Base-by-base conservation (phyloP, 2,797 vertebrate species). In the Steatocranus sp. region DNA sequence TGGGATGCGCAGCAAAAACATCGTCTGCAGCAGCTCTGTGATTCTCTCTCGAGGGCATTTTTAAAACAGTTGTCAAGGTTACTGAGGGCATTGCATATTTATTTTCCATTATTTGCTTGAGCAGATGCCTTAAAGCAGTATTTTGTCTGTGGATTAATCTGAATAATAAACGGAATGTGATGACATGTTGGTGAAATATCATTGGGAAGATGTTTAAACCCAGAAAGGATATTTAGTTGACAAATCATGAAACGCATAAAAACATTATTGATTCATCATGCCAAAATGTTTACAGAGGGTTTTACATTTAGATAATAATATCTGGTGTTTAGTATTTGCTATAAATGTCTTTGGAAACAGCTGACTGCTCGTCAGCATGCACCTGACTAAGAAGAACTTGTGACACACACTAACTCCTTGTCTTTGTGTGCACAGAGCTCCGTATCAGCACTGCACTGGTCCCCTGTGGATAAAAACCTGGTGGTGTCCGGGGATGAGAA, bases 401-500 rank as follows among this genome's bases (percentile, higher is more conserved):
- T 70, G 38, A 43, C 23, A 6, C 36, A 0, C 66, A 30, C 10
- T 48, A 25, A 48, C 1, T 46, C 6, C 51, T 53, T 53, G 51
- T n/a, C 73, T 51, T 27, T 36, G 2, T 83, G 30, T 32, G 3
- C 56, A 5, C 94, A 99, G 98, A 97, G 82, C 12, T 79, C 96
- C 0, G 96, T 99, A 68, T 93, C 97, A 0, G 96, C 97, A 0
- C 83, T 99, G 77, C 98, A 99, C 82, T 99, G 98, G 98, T 99
- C 99, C 25, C 97, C 97, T 0, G 94, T 95, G 75, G 97, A 98
- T 86, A 98, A 97, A 82, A 97, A 97, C 84, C 89, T 99, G 87
- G 92, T 99, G 75, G 97, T 99, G 50, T 97, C 98, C 0, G 98
- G 97, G 10, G 99, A 99, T 83, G 98, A 99, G 92, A 99, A 98